Evolutionary conservation across 2,797 vertebrate species (phyloP).

Genomic region (Saxicola maurus): DNA sequence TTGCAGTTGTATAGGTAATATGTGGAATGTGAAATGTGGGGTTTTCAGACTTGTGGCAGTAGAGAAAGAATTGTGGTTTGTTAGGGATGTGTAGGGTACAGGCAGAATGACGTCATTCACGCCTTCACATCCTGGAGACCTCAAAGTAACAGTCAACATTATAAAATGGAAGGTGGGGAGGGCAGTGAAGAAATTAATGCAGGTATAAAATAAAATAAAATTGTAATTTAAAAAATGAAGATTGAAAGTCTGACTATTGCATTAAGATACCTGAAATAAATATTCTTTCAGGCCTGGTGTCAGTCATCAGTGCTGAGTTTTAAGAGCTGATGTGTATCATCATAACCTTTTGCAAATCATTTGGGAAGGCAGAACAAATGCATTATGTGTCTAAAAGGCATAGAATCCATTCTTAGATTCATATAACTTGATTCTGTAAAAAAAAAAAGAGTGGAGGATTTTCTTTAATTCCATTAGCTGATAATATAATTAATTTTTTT

Average conservation of each 20-base stretch:
- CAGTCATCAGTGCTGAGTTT: background rate
- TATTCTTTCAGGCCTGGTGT: background rate
- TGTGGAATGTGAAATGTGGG: background rate
- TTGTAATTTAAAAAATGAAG: background rate
- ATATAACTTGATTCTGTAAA: background rate
- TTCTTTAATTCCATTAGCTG: background rate
- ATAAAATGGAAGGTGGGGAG: background rate
- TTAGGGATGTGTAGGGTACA: background rate
- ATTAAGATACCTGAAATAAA: background rate
- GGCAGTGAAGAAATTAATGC: background rate
- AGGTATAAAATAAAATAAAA: background rate
- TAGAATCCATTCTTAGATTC: background rate
- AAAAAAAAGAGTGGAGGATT: background rate
- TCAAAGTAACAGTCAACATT: background rate
- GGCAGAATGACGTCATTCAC: background rate
- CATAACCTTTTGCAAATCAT: background rate
- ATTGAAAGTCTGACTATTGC: background rate
- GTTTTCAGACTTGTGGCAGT: background rate
- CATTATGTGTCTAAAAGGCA: background rate
- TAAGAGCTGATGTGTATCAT: background rate
- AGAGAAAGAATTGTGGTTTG: background rate
- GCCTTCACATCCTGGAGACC: background rate
- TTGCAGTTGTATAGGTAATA: background rate
- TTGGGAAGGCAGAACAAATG: background rate
- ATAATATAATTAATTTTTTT: background rate